Evolutionary conservation across 2,113 vertebrate species (phyloP).

Genomic region (Zonotrichia leucophrys): DNA sequence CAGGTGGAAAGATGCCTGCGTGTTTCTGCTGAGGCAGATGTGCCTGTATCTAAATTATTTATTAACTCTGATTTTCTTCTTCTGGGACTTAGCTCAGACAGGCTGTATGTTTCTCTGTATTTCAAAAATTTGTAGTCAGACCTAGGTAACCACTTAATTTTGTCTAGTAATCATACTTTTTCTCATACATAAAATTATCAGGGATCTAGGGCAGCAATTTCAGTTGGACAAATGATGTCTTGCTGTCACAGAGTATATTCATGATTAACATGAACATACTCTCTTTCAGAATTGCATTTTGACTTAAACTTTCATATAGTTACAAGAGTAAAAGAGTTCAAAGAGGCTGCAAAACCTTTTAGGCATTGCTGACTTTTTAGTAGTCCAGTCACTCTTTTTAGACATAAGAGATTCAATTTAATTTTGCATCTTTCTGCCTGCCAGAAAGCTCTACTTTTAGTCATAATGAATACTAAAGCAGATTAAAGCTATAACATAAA

Average conservation of each 20-base stretch:
- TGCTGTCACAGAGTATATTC: not conserved
- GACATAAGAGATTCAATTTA: not conserved
- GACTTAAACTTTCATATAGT: not conserved
- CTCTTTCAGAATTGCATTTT: not conserved
- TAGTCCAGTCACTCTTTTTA: not conserved
- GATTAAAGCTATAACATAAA: not conserved
- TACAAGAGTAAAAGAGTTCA: not conserved
- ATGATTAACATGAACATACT: not conserved
- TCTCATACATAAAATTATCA: not conserved
- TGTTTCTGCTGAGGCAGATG: not conserved
- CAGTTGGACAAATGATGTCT: not conserved
- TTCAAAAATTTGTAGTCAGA: not conserved
- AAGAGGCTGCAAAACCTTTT: not conserved
- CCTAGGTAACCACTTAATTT: not conserved
- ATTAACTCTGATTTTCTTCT: not conserved
- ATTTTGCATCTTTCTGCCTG: not conserved
- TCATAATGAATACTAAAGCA: not conserved
- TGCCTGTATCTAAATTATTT: not conserved
- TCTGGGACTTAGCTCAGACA: not conserved
- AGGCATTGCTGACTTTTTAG: not conserved
- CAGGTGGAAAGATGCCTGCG: accelerated
- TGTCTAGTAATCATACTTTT: not conserved
- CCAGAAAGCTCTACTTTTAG: not conserved
- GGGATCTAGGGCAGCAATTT: not conserved
- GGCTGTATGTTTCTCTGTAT: not conserved